Percentiles rank a stretch among this genome's conserved stretches.
These are phyloP conservation scores for Tenualosa thibaudeaui DNA, from an alignment of 2,797 vertebrate genomes.

Conservation along the genomic window DNA sequence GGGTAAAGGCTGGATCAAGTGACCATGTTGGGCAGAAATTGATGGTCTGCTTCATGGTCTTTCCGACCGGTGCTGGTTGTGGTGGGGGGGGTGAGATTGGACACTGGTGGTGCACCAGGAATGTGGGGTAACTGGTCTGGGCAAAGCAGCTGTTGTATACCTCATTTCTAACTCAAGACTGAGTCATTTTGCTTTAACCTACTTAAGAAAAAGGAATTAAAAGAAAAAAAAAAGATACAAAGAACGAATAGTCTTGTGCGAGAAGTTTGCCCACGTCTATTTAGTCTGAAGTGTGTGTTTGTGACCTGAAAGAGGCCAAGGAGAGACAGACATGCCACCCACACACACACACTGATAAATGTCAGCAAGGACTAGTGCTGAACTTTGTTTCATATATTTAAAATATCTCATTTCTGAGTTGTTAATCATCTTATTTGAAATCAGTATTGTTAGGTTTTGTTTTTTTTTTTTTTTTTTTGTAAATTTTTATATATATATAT, in stretches of 20 bases:
- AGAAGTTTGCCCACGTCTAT: conserved; percentile 69
- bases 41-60: conserved; percentile 27
- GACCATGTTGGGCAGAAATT: neutral
- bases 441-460: neutral
- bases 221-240: conserved; percentile 45
- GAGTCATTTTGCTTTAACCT: conserved; percentile 92
- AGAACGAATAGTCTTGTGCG: conserved; percentile 63
- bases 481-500: conserved; percentile 28
- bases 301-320: conserved; percentile 66
- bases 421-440: conserved; percentile 11
- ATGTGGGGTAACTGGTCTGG: conserved; percentile 66
- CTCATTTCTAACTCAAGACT: conserved; percentile 93
- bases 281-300: conserved; percentile 61
- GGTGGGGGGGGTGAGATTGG: conserved; percentile 37
- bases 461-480: conserved; percentile 7
- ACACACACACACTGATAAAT: conserved; percentile 68
- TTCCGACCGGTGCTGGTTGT: conserved; percentile 51
- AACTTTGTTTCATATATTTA: conserved; percentile 1
- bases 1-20: neutral
- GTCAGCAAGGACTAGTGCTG: conserved; percentile 56
- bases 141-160: conserved; percentile 91
- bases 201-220: conserved; percentile 65
- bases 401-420: neutral
- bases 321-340: conserved; percentile 63
- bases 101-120: conserved; percentile 52